Percentiles rank a stretch among this genome's conserved stretches.
Evolutionary conservation across 2,888 invertebrate genomes (phyloP).

Genomic region (Acanthopleura granulata): DNA sequence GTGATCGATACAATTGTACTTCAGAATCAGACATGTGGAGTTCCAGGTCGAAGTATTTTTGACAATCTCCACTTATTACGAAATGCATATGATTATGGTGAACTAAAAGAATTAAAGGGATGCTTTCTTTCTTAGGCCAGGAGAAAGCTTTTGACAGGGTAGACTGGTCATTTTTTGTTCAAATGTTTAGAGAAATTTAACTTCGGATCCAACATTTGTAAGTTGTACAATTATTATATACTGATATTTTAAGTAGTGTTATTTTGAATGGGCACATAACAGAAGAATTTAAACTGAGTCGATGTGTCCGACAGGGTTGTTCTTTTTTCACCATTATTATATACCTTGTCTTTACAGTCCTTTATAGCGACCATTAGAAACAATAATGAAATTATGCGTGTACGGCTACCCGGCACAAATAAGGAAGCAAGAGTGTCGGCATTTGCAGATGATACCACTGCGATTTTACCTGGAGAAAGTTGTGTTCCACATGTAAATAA

Average conservation of each 20-base stretch:
- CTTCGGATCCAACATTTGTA: conserved; percentile 34
- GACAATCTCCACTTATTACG: conserved; percentile 38
- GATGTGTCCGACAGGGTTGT: conserved; percentile 17
- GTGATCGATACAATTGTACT: conserved; percentile 32
- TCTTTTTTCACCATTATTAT: conserved; percentile 5
- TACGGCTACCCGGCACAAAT: conserved; percentile 24
- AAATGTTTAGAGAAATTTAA: conserved; percentile 33
- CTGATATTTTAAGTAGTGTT: neutral
- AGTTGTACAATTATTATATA: conserved; percentile 30
- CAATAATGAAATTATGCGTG: conserved; percentile 21
- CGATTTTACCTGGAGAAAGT: conserved; percentile 14
- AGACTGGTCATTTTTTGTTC: conserved; percentile 34
- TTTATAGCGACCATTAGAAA: neutral
- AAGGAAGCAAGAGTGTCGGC: conserved; percentile 17
- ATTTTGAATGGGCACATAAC: conserved; percentile 11
- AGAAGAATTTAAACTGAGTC: neutral
- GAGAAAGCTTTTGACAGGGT: conserved; percentile 45
- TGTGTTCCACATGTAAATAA: conserved; percentile 12
- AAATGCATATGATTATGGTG: conserved; percentile 34
- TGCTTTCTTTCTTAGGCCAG: conserved; percentile 40
- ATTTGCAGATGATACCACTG: conserved; percentile 27
- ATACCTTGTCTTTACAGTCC: conserved; percentile 2
- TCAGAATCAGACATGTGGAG: conserved; percentile 37
- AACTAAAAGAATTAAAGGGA: conserved; percentile 33
- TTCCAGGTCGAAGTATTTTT: conserved; percentile 37